These are phyloP conservation scores for Catalaphyllia jardinei DNA, from an alignment of 64 coral and sea anemone genomes.

Conservation along the genomic window DNA sequence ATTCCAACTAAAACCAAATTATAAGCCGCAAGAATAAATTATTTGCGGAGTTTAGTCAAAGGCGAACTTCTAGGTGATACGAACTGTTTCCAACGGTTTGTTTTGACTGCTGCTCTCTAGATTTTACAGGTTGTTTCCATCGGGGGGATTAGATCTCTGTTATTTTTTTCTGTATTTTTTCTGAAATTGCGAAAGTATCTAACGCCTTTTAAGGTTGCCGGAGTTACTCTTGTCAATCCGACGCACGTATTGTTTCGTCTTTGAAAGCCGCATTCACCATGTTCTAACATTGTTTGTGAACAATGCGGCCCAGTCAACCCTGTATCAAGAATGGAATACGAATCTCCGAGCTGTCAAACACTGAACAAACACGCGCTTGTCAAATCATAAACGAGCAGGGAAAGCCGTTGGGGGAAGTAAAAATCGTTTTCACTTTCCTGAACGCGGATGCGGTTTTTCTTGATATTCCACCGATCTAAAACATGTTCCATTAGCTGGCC, in stretches of 20 bases:
- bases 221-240: constrained; percentile 12
- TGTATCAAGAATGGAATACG: constrained; percentile 43
- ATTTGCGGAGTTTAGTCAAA: background rate
- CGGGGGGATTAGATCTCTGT: background rate
- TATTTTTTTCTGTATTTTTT: background rate
- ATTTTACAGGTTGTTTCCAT: background rate
- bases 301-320: constrained; percentile 24
- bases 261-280: constrained; percentile 21
- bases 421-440: background rate
- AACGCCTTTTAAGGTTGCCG: constrained; percentile 15
- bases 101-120: background rate
- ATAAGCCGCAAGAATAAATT: constrained; percentile 13
- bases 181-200: constrained; percentile 28
- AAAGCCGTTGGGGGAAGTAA: background rate
- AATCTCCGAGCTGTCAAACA: constrained; percentile 45
- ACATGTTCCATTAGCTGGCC: background rate
- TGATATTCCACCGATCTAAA: background rate
- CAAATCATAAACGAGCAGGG: background rate
- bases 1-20: constrained; percentile 49
- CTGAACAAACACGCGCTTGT: constrained; percentile 31
- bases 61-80: background rate
- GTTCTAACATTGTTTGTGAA: constrained; percentile 33
- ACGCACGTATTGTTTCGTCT: constrained; percentile 41
- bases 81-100: background rate
- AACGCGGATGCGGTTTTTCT: background rate